These are phyloP conservation scores for Anarhynchus alexandrinus DNA, from an alignment of 2,113 vertebrate species.

Conservation along the genomic window DNA sequence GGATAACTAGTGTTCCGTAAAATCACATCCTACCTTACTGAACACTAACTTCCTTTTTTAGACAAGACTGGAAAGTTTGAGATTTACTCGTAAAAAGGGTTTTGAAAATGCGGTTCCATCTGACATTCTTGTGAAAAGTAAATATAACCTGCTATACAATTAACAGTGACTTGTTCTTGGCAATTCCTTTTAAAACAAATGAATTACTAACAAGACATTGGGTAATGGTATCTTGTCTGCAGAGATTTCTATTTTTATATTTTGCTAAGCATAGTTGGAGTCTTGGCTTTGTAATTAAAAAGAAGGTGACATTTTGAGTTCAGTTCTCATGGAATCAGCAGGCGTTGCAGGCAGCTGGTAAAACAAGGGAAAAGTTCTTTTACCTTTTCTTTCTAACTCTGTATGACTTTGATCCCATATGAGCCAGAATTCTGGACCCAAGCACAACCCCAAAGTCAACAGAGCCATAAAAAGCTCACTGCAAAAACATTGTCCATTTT, in stretches of 20 bases:
- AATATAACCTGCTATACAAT: conserved; percentile 28
- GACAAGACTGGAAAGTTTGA: background rate
- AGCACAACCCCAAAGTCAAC: background rate
- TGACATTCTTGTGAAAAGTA: conserved; percentile 10
- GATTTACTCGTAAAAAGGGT: background rate
- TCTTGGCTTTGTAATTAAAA: conserved; percentile 49
- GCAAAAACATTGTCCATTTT: background rate
- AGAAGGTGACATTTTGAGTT: background rate
- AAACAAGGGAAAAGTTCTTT: background rate
- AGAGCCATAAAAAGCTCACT: background rate
- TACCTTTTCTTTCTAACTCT: background rate
- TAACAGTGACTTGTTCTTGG: conserved; percentile 22
- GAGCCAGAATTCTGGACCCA: background rate
- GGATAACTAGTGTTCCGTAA: background rate
- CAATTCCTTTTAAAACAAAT: conserved; percentile 27
- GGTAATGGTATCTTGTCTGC: conserved; percentile 30
- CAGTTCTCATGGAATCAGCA: background rate
- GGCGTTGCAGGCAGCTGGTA: background rate
- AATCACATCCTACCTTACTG: background rate
- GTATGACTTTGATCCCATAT: background rate
- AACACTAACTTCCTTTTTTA: background rate
- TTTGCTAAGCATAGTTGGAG: conserved; percentile 1
- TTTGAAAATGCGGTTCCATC: background rate
- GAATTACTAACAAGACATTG: conserved; percentile 2
- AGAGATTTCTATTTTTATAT: conserved; percentile 41